Percentiles rank a stretch among this genome's conserved stretches.
These are phyloP conservation scores for Halichoeres trimaculatus DNA, from an alignment of 2,113 vertebrate genomes.

Conservation along the genomic window DNA sequence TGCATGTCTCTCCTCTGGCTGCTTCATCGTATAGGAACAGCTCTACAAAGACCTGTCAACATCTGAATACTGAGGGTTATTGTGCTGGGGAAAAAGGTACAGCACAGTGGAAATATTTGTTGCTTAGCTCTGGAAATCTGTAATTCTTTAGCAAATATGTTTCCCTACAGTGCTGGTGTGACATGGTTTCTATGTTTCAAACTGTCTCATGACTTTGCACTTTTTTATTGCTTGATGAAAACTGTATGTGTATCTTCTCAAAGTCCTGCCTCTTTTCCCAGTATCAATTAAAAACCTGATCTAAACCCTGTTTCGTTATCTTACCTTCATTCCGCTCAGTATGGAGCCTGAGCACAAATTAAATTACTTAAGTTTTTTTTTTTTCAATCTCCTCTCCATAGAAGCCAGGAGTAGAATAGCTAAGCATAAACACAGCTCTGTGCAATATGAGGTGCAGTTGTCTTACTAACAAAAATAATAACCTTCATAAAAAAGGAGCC, in stretches of 20 bases:
- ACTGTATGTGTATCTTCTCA: not conserved
- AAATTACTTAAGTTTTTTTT: slow-evolving; percentile 9
- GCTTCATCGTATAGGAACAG: slow-evolving; percentile 22
- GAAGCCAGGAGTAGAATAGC: slow-evolving; percentile 15
- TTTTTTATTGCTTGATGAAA: slow-evolving; percentile 23
- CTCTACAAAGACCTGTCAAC: not conserved
- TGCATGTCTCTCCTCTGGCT: slow-evolving; percentile 19
- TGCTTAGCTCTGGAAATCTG: not conserved
- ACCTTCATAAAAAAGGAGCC: slow-evolving; percentile 20
- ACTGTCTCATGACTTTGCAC: not conserved
- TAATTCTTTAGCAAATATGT: slow-evolving; percentile 20
- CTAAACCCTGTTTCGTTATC: slow-evolving; percentile 19
- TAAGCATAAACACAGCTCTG: slow-evolving; percentile 28
- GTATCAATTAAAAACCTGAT: slow-evolving; percentile 20
- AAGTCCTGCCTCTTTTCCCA: slow-evolving; percentile 8
- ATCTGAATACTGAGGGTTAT: not conserved
- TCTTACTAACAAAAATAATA: slow-evolving; percentile 29
- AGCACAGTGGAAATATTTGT: slow-evolving; percentile 11
- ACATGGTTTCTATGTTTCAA: not conserved
- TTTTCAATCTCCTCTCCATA: slow-evolving; percentile 3
- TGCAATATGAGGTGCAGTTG: slow-evolving; percentile 12
- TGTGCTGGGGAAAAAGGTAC: not conserved
- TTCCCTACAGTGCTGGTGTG: not conserved
- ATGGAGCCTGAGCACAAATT: slow-evolving; percentile 2
- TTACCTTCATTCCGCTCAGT: slow-evolving; percentile 3